Percentiles rank a stretch among this genome's conserved stretches.
Conservation (phyloP, 2,113 vertebrate species). For the Sylvietta virens region DNA sequence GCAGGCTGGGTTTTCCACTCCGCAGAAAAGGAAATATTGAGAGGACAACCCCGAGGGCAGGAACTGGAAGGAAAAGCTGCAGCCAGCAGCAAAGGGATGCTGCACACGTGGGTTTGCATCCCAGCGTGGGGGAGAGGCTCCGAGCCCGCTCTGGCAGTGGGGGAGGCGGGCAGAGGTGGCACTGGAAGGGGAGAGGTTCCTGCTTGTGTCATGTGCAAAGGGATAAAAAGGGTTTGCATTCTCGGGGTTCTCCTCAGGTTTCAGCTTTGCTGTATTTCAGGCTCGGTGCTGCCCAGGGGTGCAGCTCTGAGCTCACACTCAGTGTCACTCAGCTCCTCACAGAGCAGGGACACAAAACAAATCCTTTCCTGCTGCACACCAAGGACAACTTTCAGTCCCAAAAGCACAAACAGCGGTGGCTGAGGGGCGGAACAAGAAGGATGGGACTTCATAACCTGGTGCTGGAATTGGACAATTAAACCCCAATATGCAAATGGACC, state of each 20-base stretch:
- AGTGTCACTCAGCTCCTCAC: no score
- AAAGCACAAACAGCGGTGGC: no score
- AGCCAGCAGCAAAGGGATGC: not conserved
- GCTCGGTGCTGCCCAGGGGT: no score
- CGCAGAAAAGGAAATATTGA: not conserved
- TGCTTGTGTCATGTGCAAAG: not conserved
- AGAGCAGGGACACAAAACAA: no score
- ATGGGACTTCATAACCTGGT: no score
- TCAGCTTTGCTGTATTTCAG: no score
- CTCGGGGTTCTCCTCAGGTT: not conserved
- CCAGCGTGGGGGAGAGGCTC: not conserved
- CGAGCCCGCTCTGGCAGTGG: not conserved
- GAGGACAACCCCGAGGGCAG: not conserved
- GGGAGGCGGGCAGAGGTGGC: not conserved
- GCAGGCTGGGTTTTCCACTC: not conserved
- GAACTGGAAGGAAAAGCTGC: not conserved
- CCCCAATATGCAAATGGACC: no score
- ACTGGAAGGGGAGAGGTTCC: not conserved
- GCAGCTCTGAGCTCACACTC: no score
- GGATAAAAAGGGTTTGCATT: not conserved
- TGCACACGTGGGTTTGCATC: not conserved
- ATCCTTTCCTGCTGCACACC: no score
- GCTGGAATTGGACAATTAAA: no score
- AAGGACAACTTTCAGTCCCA: no score
- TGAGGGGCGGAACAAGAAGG: no score